These are phyloP conservation scores for Ectobius pallidus DNA, from an alignment of 2,888 invertebrate genomes.

Conservation along the genomic window DNA sequence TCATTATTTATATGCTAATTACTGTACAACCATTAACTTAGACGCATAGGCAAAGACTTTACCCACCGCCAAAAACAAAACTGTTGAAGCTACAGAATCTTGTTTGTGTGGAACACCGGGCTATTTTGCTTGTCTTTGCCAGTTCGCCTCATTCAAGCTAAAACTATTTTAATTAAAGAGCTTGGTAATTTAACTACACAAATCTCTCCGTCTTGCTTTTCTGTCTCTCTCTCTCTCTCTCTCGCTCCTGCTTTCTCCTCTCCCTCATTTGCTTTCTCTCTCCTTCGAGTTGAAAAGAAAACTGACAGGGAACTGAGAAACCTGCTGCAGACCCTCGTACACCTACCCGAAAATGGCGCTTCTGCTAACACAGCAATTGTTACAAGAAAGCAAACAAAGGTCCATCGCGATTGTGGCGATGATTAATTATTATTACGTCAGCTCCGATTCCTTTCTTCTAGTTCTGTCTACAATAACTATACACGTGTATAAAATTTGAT, in stretches of 20 bases:
- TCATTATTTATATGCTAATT: slow-evolving; percentile 38
- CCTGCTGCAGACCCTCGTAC: not conserved
- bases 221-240: not conserved
- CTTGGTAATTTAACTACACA: slow-evolving; percentile 56
- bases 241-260: not conserved
- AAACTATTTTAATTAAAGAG: slow-evolving; percentile 59
- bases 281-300: slow-evolving; percentile 12
- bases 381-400: slow-evolving; percentile 11
- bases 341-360: slow-evolving; percentile 15
- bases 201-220: slow-evolving; percentile 37
- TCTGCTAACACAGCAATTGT: not conserved
- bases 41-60: slow-evolving; percentile 3
- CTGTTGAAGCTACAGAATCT: slow-evolving; percentile 21
- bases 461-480: slow-evolving; percentile 5
- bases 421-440: slow-evolving; percentile 24
- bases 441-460: not conserved
- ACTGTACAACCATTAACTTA: slow-evolving; percentile 34
- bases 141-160: slow-evolving; percentile 53
- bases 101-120: slow-evolving; percentile 26
- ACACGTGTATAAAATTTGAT: not conserved
- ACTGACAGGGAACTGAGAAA: slow-evolving; percentile 19
- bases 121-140: slow-evolving; percentile 52
- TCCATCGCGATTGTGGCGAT: not conserved
- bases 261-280: not conserved
- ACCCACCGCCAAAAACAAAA: not conserved